Evolutionary conservation across 2,888 invertebrate species (phyloP).

Genomic region (Liopterus haemorrhoidalis): DNA sequence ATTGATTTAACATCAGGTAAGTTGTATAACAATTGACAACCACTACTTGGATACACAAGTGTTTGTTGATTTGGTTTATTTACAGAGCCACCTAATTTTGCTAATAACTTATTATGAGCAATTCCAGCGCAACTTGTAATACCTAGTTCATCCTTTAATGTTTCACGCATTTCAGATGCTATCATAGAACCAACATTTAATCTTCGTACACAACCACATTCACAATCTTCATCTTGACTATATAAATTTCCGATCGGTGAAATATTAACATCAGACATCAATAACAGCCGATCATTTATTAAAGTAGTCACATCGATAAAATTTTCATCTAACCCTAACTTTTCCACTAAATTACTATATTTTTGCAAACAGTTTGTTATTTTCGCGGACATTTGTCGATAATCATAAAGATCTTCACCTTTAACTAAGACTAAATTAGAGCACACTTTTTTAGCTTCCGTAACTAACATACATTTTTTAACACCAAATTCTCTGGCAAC

Average conservation of each 20-base stretch:
- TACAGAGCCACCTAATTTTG: conserved; percentile 67
- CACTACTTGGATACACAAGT: conserved; percentile 64
- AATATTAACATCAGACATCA: conserved; percentile 31
- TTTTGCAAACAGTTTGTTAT: conserved; percentile 65
- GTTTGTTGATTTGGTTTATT: conserved; percentile 82
- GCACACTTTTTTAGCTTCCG: conserved; percentile 69
- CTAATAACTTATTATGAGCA: conserved; percentile 75
- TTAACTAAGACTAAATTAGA: conserved; percentile 69
- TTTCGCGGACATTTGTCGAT: conserved; percentile 71
- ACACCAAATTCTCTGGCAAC: conserved; percentile 69
- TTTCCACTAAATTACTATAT: conserved; percentile 69
- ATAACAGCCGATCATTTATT: conserved; percentile 50
- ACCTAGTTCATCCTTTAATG: conserved; percentile 61
- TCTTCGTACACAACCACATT: conserved; percentile 68
- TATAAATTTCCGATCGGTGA: conserved; percentile 55
- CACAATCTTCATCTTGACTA: conserved; percentile 53
- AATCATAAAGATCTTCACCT: conserved; percentile 78
- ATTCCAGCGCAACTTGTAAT: conserved; percentile 78
- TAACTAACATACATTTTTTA: conserved; percentile 68
- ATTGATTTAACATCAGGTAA: conserved; percentile 58
- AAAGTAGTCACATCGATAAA: conserved; percentile 72
- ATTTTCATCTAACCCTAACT: conserved; percentile 80
- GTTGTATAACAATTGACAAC: conserved; percentile 58
- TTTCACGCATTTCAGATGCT: conserved; percentile 68
- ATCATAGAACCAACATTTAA: conserved; percentile 66